Base-by-base conservation (phyloP, 2,113 vertebrate genomes). In the Urocolius indicus region DNA sequence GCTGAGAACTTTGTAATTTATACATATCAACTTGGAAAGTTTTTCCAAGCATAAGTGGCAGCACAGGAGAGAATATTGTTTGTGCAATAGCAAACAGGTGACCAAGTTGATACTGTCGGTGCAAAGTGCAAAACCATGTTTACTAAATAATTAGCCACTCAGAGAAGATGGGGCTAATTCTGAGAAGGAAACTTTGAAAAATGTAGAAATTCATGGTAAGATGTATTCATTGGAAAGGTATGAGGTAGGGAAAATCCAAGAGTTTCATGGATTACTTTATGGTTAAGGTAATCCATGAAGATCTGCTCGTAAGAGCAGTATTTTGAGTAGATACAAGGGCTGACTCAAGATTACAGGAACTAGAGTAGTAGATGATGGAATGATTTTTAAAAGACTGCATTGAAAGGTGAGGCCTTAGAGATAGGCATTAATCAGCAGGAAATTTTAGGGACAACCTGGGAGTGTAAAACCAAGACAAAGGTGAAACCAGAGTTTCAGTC, bases 1-100 rank as follows among this genome's bases (percentile, higher is more conserved):
- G 72, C 68, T 89, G 89, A 93, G 85, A 93, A 67, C 71, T 90
- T 78, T 51, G 52, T 72, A 36, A 78, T 52, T 83, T 58, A 34
- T 4, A 27, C 4, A 3, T 32, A 54, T 41, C 15, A 57, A 8
- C 55, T 83, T 77, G 51, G 51, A 76, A 79, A 23, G 26, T 63
- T 80, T 63, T 51, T 73, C 63, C 63, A 45, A 38, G 30, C 1
- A 0, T 16, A 83, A 54, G 18, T 19, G 24, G 49, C 20, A 79
- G 48, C 54, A 45, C 4, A 30, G 67, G 4, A 93, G 23, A 88
- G 63, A 88, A 79, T 26, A 49, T 14, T 2, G 41, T 41, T 74
- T 22, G 5, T 71, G 55, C 30, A 34, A 63, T 2, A 59, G 45
- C 74, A 24, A 94, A 32, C 19, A 63, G 9, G n/a, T 2, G 0